These are phyloP conservation scores for Pao palembangensis DNA, from an alignment of 2,113 vertebrate species.

Conservation along the genomic window DNA sequence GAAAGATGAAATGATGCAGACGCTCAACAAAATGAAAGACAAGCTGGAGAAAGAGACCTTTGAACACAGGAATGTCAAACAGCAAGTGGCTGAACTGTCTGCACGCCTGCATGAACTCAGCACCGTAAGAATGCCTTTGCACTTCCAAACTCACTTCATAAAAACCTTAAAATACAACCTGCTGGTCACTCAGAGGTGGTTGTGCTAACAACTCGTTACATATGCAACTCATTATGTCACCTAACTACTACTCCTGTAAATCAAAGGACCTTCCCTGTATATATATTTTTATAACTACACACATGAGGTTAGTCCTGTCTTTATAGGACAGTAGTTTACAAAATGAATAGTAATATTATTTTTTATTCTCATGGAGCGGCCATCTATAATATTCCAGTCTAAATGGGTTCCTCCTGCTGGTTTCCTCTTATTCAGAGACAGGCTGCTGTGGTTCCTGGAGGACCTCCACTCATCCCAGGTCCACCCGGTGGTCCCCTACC, in stretches of 20 bases:
- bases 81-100: constrained; percentile 88
- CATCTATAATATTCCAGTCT: background rate
- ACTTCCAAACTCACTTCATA: too few relatives aligned
- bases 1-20: constrained; percentile 99
- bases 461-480: constrained; percentile 68
- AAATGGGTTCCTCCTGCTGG: background rate
- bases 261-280: background rate
- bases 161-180: background rate
- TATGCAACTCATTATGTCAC: background rate
- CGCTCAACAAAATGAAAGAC: constrained; percentile 99
- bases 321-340: too few relatives aligned
- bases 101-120: constrained; percentile 87
- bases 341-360: too few relatives aligned
- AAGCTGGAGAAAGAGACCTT: constrained; percentile 93
- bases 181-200: background rate
- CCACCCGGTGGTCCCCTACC: constrained; percentile 84
- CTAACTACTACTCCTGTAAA: too few relatives aligned
- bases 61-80: constrained; percentile 93
- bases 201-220: background rate
- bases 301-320: too few relatives aligned
- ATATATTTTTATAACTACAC: too few relatives aligned
- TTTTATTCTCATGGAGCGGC: too few relatives aligned
- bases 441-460: constrained; percentile 79
- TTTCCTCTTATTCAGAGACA: constrained; percentile 77
- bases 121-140: constrained; percentile 73